Percentiles rank a stretch among this genome's conserved stretches.
Evolutionary conservation across 2,888 invertebrate species (phyloP).

Genomic region (Allygus modestus): DNA sequence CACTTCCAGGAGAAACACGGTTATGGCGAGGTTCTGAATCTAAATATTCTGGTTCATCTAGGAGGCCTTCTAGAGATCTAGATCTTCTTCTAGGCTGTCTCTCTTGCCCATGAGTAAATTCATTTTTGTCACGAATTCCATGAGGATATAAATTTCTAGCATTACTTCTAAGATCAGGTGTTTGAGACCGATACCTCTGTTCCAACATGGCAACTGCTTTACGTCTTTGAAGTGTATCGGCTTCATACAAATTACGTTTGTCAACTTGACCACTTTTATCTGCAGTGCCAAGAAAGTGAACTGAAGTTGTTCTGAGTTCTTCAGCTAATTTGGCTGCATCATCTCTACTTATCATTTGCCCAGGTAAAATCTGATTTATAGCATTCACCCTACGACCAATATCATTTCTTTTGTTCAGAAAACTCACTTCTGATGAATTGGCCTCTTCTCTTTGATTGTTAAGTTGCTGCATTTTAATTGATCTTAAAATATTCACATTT

Average conservation of each 20-base stretch:
- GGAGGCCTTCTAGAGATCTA: conserved; percentile 79
- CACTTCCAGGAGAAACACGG: conserved; percentile 67
- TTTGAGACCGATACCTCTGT: conserved; percentile 72
- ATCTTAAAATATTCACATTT: conserved; percentile 57
- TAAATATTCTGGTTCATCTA: conserved; percentile 75
- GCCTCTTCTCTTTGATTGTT: conserved; percentile 83
- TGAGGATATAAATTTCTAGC: conserved; percentile 74
- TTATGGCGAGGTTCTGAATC: conserved; percentile 60
- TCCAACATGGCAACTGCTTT: conserved; percentile 61
- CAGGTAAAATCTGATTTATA: conserved; percentile 77
- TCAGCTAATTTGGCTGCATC: conserved; percentile 73
- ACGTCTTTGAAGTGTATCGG: conserved; percentile 78
- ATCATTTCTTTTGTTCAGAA: conserved; percentile 75
- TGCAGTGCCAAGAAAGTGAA: conserved; percentile 72
- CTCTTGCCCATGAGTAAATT: conserved; percentile 33
- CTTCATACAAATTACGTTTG: conserved; percentile 85
- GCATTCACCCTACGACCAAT: conserved; percentile 86
- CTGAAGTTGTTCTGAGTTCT: conserved; percentile 73
- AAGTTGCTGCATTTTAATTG: conserved; percentile 73
- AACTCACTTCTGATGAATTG: conserved; percentile 72
- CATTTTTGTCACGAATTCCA: conserved; percentile 73
- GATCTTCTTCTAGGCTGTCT: conserved; percentile 74
- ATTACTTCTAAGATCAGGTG: conserved; percentile 71
- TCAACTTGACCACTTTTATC: conserved; percentile 77
- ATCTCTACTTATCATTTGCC: conserved; percentile 67